A percentile compares a stretch with the other conserved stretches of the same genome.
Conservation (phyloP, 2,888 invertebrate genomes). For the Drosophila vallismaia region DNA sequence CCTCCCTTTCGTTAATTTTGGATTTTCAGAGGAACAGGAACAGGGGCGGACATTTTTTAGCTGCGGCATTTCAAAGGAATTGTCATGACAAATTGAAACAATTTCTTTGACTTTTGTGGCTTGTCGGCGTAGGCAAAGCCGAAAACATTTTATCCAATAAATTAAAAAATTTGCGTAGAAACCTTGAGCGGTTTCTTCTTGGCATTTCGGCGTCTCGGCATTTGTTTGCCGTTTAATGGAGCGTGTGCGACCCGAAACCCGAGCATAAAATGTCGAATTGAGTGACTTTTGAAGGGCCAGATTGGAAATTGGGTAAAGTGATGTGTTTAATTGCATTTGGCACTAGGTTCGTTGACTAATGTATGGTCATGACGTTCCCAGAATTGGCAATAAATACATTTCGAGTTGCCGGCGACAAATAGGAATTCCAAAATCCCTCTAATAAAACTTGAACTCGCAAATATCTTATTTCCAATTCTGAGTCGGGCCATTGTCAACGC, state of each 20-base stretch:
- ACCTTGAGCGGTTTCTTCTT: slow-evolving; percentile 29
- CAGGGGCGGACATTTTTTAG: slow-evolving; percentile 45
- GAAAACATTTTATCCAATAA: slow-evolving; percentile 72
- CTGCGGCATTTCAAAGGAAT: slow-evolving; percentile 67
- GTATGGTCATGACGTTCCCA: slow-evolving; percentile 26
- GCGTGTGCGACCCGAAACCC: slow-evolving; percentile 55
- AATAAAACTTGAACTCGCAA: slow-evolving; percentile 22
- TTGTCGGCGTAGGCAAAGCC: slow-evolving; percentile 52
- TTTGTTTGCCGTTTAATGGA: slow-evolving; percentile 73
- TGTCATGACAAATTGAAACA: slow-evolving; percentile 79
- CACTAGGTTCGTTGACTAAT: slow-evolving; percentile 29
- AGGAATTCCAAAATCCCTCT: slow-evolving; percentile 5
- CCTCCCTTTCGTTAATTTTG: slow-evolving; percentile 4
- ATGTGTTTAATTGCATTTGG: slow-evolving; percentile 41
- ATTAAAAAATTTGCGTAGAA: slow-evolving; percentile 73
- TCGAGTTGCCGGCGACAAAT: neutral
- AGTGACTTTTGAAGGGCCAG: slow-evolving; percentile 67
- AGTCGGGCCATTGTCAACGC: slow-evolving; percentile 70
- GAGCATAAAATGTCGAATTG: slow-evolving; percentile 54
- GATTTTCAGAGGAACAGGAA: slow-evolving; percentile 2
- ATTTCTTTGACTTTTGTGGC: slow-evolving; percentile 77
- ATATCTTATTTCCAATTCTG: slow-evolving; percentile 42
- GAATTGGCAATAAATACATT: slow-evolving; percentile 27
- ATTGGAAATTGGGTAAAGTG: slow-evolving; percentile 16
- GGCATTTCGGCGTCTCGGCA: slow-evolving; percentile 28